Conservation (phyloP, 2,888 invertebrate species). For the Cantharis flavilabris region DNA sequence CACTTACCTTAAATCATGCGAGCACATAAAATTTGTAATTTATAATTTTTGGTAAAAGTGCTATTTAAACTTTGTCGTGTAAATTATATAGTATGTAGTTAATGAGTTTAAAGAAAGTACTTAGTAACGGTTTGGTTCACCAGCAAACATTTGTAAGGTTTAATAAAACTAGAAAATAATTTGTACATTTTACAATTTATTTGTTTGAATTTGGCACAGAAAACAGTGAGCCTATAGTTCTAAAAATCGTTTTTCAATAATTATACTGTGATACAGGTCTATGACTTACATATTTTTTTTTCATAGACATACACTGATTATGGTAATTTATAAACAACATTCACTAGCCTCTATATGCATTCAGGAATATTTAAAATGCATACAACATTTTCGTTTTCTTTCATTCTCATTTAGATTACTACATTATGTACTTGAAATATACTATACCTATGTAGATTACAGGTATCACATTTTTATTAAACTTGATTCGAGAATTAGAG, state of each 20-base stretch:
- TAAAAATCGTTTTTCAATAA: slow-evolving; percentile 46
- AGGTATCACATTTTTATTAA: slow-evolving; percentile 48
- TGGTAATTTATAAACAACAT: slow-evolving; percentile 51
- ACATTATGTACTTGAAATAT: slow-evolving; percentile 35
- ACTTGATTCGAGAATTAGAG: slow-evolving; percentile 28
- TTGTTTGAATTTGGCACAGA: slow-evolving; percentile 57
- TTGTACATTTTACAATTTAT: slow-evolving; percentile 51
- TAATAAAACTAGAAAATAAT: slow-evolving; percentile 28
- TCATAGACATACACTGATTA: slow-evolving; percentile 52
- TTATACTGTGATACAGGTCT: slow-evolving; percentile 36
- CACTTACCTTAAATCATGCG: not conserved
- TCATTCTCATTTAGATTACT: slow-evolving; percentile 36
- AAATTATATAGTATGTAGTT: not conserved
- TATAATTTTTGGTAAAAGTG: not conserved
- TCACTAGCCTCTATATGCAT: slow-evolving; percentile 55
- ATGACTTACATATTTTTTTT: slow-evolving; percentile 41
- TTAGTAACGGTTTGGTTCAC: not conserved
- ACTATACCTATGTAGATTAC: slow-evolving; percentile 45
- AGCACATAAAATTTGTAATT: not conserved
- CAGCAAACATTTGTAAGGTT: not conserved
- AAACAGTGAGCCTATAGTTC: slow-evolving; percentile 56
- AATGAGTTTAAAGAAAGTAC: not conserved
- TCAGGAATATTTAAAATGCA: slow-evolving; percentile 54
- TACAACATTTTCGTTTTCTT: slow-evolving; percentile 34
- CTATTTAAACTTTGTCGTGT: not conserved